These are phyloP conservation scores for Turdus rufiventris DNA, from an alignment of 2,113 vertebrate species.

Conservation along the genomic window DNA sequence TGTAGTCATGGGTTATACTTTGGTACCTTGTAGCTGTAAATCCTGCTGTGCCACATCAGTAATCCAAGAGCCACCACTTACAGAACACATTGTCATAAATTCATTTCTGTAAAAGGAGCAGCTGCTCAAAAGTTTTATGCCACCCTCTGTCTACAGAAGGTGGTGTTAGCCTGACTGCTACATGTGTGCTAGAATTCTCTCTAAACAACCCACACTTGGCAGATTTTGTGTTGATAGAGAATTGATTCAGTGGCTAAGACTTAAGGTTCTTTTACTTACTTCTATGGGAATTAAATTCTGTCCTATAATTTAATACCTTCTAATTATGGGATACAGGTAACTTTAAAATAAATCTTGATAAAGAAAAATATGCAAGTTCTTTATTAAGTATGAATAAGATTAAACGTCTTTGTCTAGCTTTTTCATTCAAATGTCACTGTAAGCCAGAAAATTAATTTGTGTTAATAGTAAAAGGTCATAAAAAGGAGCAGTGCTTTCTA, in stretches of 20 bases:
- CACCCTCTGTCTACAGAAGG: neutral
- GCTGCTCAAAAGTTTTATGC: neutral
- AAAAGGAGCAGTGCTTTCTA: neutral
- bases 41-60: neutral
- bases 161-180: constrained; percentile 26
- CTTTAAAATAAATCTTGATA: neutral
- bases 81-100: neutral
- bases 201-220: constrained; percentile 31
- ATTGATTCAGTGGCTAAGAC: neutral
- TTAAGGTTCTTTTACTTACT: neutral
- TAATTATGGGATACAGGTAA: neutral
- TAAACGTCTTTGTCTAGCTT: neutral
- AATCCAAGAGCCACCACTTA: neutral
- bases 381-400: neutral
- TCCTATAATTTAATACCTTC: neutral
- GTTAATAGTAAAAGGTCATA: neutral
- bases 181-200: constrained; percentile 35
- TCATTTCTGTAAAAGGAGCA: neutral
- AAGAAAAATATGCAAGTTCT: neutral
- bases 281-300: neutral
- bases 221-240: constrained; percentile 23
- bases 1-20: neutral
- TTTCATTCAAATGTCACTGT: neutral
- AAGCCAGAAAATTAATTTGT: neutral
- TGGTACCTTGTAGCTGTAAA: neutral